A percentile compares a stretch with the other conserved stretches of the same genome.
Conservation (phyloP, 92 coral and sea anemone genomes). For the Porites rus region DNA sequence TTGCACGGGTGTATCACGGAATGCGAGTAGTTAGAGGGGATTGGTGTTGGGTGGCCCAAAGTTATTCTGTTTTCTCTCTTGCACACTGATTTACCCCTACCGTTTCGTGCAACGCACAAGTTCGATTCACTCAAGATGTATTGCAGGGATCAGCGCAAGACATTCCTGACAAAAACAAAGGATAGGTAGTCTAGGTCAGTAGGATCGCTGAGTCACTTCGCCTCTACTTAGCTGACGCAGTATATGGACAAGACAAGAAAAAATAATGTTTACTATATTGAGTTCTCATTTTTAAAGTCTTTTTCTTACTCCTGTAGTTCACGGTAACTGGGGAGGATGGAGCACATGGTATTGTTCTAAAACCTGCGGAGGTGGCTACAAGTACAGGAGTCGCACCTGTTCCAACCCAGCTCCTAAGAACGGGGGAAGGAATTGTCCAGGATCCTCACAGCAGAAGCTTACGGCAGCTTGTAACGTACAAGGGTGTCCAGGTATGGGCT, state of each 20-base stretch:
- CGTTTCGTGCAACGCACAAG: no score
- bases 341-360: slow-evolving; percentile 66
- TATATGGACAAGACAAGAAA: not conserved
- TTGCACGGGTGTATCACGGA: no score
- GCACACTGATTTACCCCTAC: no score
- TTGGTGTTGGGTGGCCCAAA: no score
- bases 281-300: not conserved
- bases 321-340: slow-evolving; percentile 57
- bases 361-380: slow-evolving; percentile 63
- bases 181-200: no score
- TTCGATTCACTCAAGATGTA: no score
- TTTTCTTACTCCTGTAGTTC: not conserved
- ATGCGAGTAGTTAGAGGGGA: no score
- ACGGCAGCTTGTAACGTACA: slow-evolving; percentile 40
- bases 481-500: slow-evolving; percentile 48
- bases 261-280: not conserved
- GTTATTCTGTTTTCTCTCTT: no score
- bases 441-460: slow-evolving; percentile 37
- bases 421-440: slow-evolving; percentile 68
- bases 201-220: no score
- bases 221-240: no score
- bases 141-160: no score
- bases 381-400: slow-evolving; percentile 55
- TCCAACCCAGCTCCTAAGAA: slow-evolving; percentile 68
- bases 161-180: no score